Conservation (phyloP, 1,140 invertebrate species). For the Meloidogyne hapla region DNA sequence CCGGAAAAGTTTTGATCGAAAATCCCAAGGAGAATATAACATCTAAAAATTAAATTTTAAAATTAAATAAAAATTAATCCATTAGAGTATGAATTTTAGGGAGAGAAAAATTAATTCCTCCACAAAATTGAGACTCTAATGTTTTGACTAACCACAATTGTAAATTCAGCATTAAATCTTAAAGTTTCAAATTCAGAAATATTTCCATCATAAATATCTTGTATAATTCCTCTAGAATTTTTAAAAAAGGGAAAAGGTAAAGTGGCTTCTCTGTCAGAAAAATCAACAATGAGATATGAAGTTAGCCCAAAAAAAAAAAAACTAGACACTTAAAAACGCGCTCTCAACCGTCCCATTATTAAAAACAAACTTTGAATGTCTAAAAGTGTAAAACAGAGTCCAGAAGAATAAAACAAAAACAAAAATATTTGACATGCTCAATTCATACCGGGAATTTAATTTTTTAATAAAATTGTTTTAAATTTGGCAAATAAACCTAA, state of each 20-base stretch:
- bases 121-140: too few relatives aligned
- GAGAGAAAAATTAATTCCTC: too few relatives aligned
- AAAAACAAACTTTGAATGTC: background rate
- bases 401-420: background rate
- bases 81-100: too few relatives aligned
- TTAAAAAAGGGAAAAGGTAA: constrained; percentile 13
- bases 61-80: background rate
- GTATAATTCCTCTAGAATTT: background rate
- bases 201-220: constrained; percentile 25
- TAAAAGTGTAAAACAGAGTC: background rate
- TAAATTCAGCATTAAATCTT: constrained; percentile 12
- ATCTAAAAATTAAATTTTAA: background rate
- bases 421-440: background rate
- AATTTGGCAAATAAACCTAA: background rate
- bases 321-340: too few relatives aligned
- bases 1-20: constrained; percentile 11
- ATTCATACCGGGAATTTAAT: background rate
- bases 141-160: constrained; percentile 18
- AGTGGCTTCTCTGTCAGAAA: background rate
- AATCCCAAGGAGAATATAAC: constrained; percentile 23
- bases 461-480: background rate
- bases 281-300: too few relatives aligned
- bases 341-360: background rate
- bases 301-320: too few relatives aligned
- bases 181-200: background rate